A percentile compares a stretch with the other conserved stretches of the same genome.
Evolutionary conservation across 2,113 vertebrate species (phyloP).

Genomic region (Scytalopus superciliaris): DNA sequence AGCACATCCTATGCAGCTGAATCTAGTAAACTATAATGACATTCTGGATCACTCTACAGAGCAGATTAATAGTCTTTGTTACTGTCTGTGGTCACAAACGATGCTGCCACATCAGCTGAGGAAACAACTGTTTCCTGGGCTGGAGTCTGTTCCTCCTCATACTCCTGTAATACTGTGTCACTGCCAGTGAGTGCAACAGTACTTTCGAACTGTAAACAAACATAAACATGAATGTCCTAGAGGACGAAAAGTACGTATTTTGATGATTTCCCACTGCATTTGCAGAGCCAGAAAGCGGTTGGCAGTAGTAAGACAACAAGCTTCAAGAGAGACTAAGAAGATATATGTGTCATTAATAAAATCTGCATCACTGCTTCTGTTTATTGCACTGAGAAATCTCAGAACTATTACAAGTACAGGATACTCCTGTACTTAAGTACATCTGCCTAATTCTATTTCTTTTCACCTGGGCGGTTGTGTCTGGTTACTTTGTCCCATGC

Average conservation of each 20-base stretch:
- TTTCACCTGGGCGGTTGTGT: not conserved
- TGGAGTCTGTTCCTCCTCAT: not conserved
- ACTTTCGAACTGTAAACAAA: not conserved
- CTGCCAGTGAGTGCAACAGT: not conserved
- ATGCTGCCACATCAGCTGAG: not conserved
- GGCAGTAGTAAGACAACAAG: not conserved
- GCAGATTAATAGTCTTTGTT: not conserved
- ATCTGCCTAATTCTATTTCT: not conserved
- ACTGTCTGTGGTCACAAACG: not conserved
- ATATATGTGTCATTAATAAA: not conserved
- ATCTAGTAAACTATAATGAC: accelerated
- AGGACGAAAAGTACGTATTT: not conserved
- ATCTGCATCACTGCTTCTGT: not conserved
- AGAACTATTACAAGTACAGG: not conserved
- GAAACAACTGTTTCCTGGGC: not conserved
- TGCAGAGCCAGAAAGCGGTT: not conserved
- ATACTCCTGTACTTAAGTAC: not conserved
- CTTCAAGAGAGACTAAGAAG: not conserved
- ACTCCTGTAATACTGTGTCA: not conserved
- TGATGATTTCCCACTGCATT: not conserved
- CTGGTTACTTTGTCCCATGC: not conserved
- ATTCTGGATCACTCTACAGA: not conserved
- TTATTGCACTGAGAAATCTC: not conserved
- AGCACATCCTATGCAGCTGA: not conserved
- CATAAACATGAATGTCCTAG: not conserved